Evolutionary conservation across 1,140 invertebrate species (phyloP), one percentile per base, ranked within the genome.

Genomic region (Paraescarpia echinospica): DNA sequence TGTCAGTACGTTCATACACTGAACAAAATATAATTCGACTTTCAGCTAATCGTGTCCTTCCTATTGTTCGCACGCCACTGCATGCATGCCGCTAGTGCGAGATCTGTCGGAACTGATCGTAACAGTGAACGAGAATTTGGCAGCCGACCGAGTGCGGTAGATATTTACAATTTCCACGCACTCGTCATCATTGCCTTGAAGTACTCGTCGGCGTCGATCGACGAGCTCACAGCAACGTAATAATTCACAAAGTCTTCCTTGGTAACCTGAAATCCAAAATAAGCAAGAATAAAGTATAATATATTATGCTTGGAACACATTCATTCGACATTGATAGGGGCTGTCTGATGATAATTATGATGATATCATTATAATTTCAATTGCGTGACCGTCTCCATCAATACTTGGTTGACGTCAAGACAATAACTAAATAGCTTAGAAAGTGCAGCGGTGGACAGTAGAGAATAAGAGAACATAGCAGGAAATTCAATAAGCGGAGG

Each of bases 181-280:
- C 98, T 98, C 93, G 98, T 97, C 97, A 99, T 99, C 98, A 99
- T 98, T 34, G 99, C 96, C 96, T 99, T 98, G 95, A 99, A 99
- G 95, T 98, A 99, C 34, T 97, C 97, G 95, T 99, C 98, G 93
- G 98, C 97, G 95, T 99, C 98, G 92, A 99, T 98, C 4, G 98
- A 98, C 9, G 98, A 98, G 95, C 98, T 99, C 35, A 99, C 98
- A 5, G 97, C 98, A 92, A 98, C 97, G 96, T 99, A 99, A 95
- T 99, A 99, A 95, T 99, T 98, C 95, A 98, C 96, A 94, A 99
- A 99, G 96, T 99, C 98, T 94, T 99, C 98, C 92, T 97, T 96
- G 0, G 98, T 99, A 1, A 99, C 98, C 98, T 99, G 96, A 31
- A 94, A 33, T 12, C 8, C 59, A 31, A 77, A 77, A 18, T 77